Conservation (phyloP, 2,888 invertebrate species). For the Drosophila fungiperda region DNA sequence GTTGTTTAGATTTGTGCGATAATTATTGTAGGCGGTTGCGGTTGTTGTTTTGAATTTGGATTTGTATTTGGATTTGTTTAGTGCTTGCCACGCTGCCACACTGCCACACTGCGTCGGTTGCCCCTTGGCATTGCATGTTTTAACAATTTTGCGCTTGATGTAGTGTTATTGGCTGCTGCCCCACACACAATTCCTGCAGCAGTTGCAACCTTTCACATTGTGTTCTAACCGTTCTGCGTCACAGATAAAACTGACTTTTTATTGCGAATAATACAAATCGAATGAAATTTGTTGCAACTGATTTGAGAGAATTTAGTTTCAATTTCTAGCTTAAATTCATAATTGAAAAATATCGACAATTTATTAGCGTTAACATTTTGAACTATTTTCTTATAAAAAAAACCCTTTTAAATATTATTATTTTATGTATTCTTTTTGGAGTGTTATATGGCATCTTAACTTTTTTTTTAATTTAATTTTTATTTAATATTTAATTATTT, state of each 20-base stretch:
- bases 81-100: not conserved
- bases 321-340: not conserved
- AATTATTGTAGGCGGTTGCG: conserved; percentile 63
- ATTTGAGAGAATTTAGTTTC: not conserved
- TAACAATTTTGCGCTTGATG: conserved; percentile 68
- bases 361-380: not conserved
- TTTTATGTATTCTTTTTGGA: not conserved
- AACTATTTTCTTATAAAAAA: not conserved
- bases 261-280: not conserved
- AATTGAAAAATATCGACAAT: not conserved
- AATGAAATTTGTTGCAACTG: not conserved
- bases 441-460: not conserved
- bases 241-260: conserved; percentile 3
- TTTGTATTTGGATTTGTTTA: conserved; percentile 21
- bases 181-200: conserved; percentile 39
- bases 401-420: not conserved
- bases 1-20: conserved; percentile 66
- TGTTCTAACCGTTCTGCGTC: conserved; percentile 23
- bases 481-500: not conserved
- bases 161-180: conserved; percentile 41
- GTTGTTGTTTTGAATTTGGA: conserved; percentile 25
- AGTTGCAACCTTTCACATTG: conserved; percentile 5
- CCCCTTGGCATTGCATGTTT: conserved; percentile 52
- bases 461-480: not conserved
- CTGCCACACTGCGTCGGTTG: conserved; percentile 5